A percentile compares a stretch with the other conserved stretches of the same genome.
These are phyloP conservation scores for Ctenomys sociabilis DNA, from an alignment of 2,113 vertebrate species.

Conservation along the genomic window DNA sequence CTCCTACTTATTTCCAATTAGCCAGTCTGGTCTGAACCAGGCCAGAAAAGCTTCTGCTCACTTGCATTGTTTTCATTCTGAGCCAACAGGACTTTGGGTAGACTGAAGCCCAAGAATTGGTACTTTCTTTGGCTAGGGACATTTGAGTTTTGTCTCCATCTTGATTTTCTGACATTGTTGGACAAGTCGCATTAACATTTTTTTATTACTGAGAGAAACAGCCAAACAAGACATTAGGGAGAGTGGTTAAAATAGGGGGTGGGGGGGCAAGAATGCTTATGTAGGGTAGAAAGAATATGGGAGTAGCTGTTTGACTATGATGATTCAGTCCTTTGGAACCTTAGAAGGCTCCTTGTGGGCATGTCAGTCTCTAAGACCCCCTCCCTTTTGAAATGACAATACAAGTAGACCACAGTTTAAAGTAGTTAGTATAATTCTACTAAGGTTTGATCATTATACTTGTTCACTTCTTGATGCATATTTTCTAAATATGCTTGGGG, in stretches of 20 bases:
- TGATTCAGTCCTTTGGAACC: constrained; percentile 66
- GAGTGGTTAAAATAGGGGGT: neutral
- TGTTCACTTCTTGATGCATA: constrained; percentile 77
- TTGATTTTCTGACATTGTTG: constrained; percentile 69
- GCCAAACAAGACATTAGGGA: constrained; percentile 61
- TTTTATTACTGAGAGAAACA: constrained; percentile 65
- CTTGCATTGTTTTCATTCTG: constrained; percentile 69
- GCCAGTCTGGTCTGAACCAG: constrained; percentile 52
- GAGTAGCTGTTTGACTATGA: constrained; percentile 63
- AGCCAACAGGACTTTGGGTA: constrained; percentile 54
- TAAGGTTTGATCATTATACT: constrained; percentile 76
- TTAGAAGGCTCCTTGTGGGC: constrained; percentile 66
- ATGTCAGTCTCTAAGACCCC: constrained; percentile 49
- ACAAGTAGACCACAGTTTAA: constrained; percentile 73
- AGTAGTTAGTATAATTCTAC: constrained; percentile 79
- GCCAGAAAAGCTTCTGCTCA: constrained; percentile 48
- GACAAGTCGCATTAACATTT: constrained; percentile 63
- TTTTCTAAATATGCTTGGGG: constrained; percentile 78
- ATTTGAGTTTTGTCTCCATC: constrained; percentile 70
- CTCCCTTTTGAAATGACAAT: constrained; percentile 66
- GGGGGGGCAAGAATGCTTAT: constrained; percentile 57
- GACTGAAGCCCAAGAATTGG: constrained; percentile 61
- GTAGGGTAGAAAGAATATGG: constrained; percentile 65
- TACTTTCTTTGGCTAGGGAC: constrained; percentile 65
- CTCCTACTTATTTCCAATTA: constrained; percentile 20